Percentiles rank a stretch among this genome's conserved stretches.
phyloP scores from a whole-genome alignment of 2,888 invertebrate genomes.

The Proisotoma minuta region DNA sequence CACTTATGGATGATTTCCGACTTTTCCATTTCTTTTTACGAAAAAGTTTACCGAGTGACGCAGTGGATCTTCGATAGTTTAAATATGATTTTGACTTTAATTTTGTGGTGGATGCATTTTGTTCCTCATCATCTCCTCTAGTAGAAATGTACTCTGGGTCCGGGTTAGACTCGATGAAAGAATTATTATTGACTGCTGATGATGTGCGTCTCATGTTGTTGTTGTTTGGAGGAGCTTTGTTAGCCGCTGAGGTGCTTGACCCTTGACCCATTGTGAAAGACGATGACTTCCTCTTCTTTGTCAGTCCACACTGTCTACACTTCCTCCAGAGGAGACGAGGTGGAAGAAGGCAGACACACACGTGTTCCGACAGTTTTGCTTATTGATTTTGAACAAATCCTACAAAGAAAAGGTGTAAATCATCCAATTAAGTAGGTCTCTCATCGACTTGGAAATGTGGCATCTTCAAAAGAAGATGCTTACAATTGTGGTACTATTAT shows the following conservation, averaged over 20 bases:
- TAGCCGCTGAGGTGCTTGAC: constrained; percentile 21
- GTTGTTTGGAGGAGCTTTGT: background rate
- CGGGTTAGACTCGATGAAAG: constrained; percentile 29
- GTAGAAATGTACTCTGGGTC: constrained; percentile 14
- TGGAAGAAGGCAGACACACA: constrained; percentile 21
- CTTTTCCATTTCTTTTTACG: constrained; percentile 49
- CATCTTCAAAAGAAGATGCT: too few relatives aligned
- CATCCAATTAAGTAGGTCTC: background rate
- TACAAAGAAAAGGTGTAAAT: too few relatives aligned
- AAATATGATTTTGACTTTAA: constrained; percentile 32
- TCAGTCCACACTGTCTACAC: background rate
- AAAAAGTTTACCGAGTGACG: constrained; percentile 39
- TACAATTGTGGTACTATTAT: too few relatives aligned
- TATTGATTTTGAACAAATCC: background rate
- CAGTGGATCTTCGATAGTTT: constrained; percentile 39
- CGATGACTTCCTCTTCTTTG: constrained; percentile 8
- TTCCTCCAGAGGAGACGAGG: constrained; percentile 10
- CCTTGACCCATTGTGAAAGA: constrained; percentile 36
- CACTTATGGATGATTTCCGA: constrained; percentile 53
- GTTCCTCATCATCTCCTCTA: constrained; percentile 12
- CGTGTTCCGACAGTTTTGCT: constrained; percentile 43
- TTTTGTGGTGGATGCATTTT: constrained; percentile 15
- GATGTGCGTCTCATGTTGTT: constrained; percentile 12
- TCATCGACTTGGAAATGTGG: too few relatives aligned
- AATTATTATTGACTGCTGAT: constrained; percentile 26